Percentiles rank a stretch among this genome's conserved stretches.
phyloP scores from a whole-genome alignment of 2,797 vertebrate genomes.

The Eidolon dupreanum region DNA sequence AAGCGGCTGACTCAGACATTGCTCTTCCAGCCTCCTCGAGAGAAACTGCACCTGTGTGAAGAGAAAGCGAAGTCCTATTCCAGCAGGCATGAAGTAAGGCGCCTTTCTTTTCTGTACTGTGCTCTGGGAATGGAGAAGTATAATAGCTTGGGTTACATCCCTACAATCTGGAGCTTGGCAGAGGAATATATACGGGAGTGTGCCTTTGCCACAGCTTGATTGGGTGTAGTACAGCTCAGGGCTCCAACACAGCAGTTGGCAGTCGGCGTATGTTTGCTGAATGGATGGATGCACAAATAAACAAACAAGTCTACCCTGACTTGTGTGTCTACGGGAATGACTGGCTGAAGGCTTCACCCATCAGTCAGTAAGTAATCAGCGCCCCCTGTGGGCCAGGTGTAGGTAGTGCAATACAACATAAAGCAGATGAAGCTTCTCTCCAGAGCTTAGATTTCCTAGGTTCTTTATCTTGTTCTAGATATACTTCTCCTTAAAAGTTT shows the following conservation, averaged over 20 bases:
- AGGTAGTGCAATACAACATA: not conserved
- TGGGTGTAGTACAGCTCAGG: too few species aligned
- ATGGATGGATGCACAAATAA: not conserved
- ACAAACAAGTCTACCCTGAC: too few species aligned
- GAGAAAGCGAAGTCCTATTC: conserved; percentile 76
- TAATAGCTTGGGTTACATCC: not conserved
- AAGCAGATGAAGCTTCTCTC: not conserved
- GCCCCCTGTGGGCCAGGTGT: not conserved
- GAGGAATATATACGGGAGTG: not conserved
- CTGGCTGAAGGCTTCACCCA: not conserved
- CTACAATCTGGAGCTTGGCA: not conserved
- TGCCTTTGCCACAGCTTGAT: not conserved
- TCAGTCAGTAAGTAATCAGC: not conserved
- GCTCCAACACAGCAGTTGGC: not conserved
- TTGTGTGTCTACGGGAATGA: not conserved
- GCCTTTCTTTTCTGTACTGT: not conserved
- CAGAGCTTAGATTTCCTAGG: accelerated
- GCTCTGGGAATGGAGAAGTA: not conserved
- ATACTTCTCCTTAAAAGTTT: not conserved
- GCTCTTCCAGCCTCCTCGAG: conserved; percentile 82
- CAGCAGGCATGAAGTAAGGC: conserved; percentile 81
- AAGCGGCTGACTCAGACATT: conserved; percentile 52
- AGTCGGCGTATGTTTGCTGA: not conserved
- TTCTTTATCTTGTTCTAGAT: not conserved
- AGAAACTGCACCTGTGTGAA: conserved; percentile 84